Conservation (phyloP, 2,888 invertebrate genomes). For the Drosophila conformis region DNA sequence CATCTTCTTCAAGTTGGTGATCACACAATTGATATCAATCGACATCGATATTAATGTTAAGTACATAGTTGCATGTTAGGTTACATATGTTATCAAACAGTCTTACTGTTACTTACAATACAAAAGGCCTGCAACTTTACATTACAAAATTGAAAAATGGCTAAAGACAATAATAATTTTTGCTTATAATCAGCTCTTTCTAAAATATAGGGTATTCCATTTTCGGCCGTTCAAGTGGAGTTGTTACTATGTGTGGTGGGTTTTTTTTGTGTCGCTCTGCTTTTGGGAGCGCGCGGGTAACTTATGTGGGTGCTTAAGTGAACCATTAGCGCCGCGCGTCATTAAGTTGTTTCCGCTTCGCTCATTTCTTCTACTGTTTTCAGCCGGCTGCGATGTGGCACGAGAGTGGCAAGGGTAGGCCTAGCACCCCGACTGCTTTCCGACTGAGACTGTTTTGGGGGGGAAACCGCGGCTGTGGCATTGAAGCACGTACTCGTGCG, state of each 20-base stretch:
- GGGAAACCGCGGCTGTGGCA: conserved; percentile 34
- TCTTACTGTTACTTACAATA: too few relatives aligned
- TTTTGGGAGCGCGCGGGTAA: conserved; percentile 58
- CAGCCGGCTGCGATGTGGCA: conserved; percentile 4
- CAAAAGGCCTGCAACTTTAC: too few relatives aligned
- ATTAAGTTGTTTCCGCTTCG: conserved; percentile 82
- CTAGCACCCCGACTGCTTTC: conserved; percentile 15
- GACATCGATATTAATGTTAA: too few relatives aligned
- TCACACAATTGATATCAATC: too few relatives aligned
- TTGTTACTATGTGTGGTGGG: not conserved
- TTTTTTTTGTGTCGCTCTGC: conserved; percentile 38
- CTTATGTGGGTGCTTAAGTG: conserved; percentile 82
- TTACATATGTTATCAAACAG: too few relatives aligned
- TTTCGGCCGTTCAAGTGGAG: not conserved
- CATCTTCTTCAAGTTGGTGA: too few relatives aligned
- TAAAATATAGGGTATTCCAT: conserved; percentile 16
- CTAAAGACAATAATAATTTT: not conserved
- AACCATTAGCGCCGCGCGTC: conserved; percentile 81
- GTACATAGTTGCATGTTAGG: too few relatives aligned
- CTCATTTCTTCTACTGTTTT: conserved; percentile 73
- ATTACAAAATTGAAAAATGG: not conserved
- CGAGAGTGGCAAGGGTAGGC: conserved; percentile 19
- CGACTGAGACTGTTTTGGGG: not conserved
- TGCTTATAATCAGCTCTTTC: not conserved
- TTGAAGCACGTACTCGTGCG: conserved; percentile 58